Conservation (phyloP, 2,888 invertebrate genomes). For the Gastrophysa polygoni region DNA sequence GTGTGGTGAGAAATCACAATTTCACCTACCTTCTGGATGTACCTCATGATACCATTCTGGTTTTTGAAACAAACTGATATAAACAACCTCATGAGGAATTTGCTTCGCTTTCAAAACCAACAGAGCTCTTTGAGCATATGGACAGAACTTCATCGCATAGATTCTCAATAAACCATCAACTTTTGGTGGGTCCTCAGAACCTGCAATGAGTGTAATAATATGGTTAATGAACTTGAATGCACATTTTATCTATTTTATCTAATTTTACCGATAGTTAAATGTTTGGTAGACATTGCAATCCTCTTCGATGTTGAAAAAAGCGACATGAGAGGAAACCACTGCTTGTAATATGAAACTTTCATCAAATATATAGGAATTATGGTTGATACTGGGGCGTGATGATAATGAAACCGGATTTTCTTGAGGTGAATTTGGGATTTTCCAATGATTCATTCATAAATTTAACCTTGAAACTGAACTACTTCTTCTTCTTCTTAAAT, state of each 20-base stretch:
- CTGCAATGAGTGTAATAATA: slow-evolving; percentile 56
- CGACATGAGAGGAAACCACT: not conserved
- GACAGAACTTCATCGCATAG: slow-evolving; percentile 87
- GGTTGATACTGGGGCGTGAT: too few relatives aligned
- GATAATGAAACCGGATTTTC: too few relatives aligned
- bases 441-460: too few relatives aligned
- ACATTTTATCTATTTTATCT: not conserved
- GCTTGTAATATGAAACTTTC: not conserved
- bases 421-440: too few relatives aligned
- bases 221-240: too few relatives aligned
- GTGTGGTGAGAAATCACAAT: not conserved
- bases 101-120: slow-evolving; percentile 78
- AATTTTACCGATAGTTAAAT: not conserved
- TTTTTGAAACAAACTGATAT: slow-evolving; percentile 76
- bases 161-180: slow-evolving; percentile 70
- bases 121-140: slow-evolving; percentile 77
- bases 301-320: not conserved
- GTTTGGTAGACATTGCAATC: not conserved
- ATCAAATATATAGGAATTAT: too few relatives aligned
- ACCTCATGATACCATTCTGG: slow-evolving; percentile 82
- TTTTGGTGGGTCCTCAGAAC: slow-evolving; percentile 68
- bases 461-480: too few relatives aligned
- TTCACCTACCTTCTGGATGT: slow-evolving; percentile 62
- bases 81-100: slow-evolving; percentile 75
- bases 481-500: too few relatives aligned